Evolutionary conservation across 1,140 invertebrate species (phyloP).

Genomic region (Babylonia areolata): DNA sequence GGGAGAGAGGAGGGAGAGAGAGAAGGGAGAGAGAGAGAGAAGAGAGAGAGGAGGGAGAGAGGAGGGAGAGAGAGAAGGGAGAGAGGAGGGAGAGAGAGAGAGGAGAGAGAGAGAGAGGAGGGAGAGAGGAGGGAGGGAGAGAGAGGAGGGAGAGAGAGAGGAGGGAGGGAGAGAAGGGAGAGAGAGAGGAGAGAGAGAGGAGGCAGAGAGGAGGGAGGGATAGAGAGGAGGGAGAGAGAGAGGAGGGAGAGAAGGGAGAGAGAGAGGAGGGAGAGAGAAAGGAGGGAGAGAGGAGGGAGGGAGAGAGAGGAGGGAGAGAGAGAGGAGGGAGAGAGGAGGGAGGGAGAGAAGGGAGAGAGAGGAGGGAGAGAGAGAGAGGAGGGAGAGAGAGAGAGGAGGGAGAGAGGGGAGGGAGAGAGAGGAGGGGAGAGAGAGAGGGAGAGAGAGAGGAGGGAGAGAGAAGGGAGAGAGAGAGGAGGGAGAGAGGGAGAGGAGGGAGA

Average conservation of each 20-base stretch:
- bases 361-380: neutral
- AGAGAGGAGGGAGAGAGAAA: neutral
- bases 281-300: no score
- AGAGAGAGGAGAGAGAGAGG: neutral
- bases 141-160: neutral
- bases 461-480: neutral
- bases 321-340: neutral
- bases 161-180: neutral
- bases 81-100: neutral
- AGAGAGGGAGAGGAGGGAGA: neutral
- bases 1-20: neutral
- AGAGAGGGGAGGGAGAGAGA: no score
- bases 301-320: neutral
- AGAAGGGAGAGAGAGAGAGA: neutral
- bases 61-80: neutral
- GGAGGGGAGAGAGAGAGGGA: neutral
- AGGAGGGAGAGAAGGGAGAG: neutral
- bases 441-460: neutral
- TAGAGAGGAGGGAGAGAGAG: neutral
- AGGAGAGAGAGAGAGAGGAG: neutral
- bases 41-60: neutral
- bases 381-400: neutral
- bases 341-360: neutral
- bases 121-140: neutral
- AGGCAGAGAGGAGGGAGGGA: neutral